Base-by-base conservation (phyloP, 1,140 invertebrate genomes). In the Eubasilissa regina region DNA sequence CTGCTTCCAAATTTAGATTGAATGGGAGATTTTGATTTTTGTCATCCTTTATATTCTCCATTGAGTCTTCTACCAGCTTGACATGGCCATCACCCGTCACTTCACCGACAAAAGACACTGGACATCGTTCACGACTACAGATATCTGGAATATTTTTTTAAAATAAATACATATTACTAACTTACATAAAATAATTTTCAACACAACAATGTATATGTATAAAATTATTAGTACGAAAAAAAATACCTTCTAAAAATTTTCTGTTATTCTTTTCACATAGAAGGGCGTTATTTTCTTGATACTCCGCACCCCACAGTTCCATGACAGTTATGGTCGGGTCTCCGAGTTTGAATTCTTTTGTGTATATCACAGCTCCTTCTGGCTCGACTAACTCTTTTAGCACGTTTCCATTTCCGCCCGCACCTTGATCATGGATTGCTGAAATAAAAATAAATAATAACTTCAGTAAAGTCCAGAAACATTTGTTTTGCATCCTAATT, bases 361-460 rank as follows among this genome's bases (percentile, higher is more conserved):
- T 94, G 83, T 95, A 96, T 62, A 99, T 97, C 0, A 97, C 91
- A 0, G 97, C 98, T 45, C 98, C 98, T 9, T 93, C 92, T 0
- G 97, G 97, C 84, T 99, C 97, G 0, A 97, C 96, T 3, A 99
- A 88, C 89, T 99, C 98, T 86, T 99, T 99, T 12, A 99, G 85
- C 0, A 99, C 98, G 87, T 99, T 99, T 13, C 97, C 98, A 90
- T 99, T 99, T 75, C 98, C 98, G 47, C 98, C 98, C 62, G 98
- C 98, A 55, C 98, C 98, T 91, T 99, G 97, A 87, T 98, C 97
- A 86, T 98, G 97, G 80, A 98, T 98, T 1, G 89, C 88, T 89
- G 44, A 19, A 84, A 83, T 74, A 47, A 48, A 76, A 75, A 19
- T 19, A 35, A 35, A 35, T 35, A 35, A 35, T 35, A n/a, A n/a